Conservation (phyloP, 2,888 invertebrate species). For the Siphlonurus alternatus region DNA sequence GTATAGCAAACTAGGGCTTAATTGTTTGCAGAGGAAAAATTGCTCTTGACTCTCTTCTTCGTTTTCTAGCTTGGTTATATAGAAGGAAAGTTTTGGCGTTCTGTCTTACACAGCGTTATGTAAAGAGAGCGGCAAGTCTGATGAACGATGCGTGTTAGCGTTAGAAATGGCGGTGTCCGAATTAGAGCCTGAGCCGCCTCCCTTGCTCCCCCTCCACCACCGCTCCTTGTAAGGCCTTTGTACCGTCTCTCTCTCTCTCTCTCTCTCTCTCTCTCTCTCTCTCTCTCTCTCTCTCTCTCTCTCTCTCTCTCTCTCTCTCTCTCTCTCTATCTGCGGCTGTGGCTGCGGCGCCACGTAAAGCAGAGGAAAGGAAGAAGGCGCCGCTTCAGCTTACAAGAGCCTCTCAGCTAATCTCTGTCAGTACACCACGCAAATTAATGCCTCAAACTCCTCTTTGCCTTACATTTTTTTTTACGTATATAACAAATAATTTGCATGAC, state of each 20-base stretch:
- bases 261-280: conserved; percentile 9
- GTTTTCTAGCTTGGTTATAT: too few relatives aligned
- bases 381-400: neutral
- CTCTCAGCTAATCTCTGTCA: conserved; percentile 4
- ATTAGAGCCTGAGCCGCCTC: neutral
- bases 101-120: neutral
- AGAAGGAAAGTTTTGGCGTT: neutral
- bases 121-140: neutral
- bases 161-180: neutral
- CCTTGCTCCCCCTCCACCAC: neutral
- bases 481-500: neutral
- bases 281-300: conserved; percentile 8
- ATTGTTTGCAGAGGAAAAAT: neutral
- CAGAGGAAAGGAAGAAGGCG: neutral
- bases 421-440: neutral
- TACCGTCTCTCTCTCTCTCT: conserved; percentile 7
- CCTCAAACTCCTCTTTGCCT: neutral
- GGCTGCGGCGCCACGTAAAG: neutral
- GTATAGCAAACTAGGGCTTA: too few relatives aligned
- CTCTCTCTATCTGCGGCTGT: conserved; percentile 7
- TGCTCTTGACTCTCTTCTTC: neutral
- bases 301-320: conserved; percentile 8
- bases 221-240: neutral
- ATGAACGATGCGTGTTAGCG: neutral
- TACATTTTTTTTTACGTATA: too few relatives aligned